Conservation (phyloP, 92 coral and sea anemone genomes). For the Siderastrea siderea region DNA sequence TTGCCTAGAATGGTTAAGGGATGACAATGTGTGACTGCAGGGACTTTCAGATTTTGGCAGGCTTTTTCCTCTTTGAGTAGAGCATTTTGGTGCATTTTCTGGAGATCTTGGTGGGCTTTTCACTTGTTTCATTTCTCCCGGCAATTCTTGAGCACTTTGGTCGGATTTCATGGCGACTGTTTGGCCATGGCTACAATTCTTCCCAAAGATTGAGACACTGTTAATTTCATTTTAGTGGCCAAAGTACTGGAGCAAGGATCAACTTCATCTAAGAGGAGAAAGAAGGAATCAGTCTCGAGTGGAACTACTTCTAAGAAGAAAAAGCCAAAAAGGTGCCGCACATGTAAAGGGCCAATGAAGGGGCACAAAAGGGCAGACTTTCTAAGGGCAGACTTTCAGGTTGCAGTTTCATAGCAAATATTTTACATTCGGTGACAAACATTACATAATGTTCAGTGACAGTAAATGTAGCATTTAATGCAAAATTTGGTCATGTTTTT, state of each 20-base stretch:
- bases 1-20: background rate
- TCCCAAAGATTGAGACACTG: too few species aligned
- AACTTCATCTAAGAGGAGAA: too few species aligned
- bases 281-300: background rate
- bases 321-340: background rate
- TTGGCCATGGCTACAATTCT: too few species aligned
- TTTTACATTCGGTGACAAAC: background rate
- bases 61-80: background rate
- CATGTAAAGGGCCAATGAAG: constrained; percentile 4
- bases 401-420: background rate
- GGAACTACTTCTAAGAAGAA: background rate
- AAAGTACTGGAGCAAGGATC: too few species aligned
- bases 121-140: too few species aligned
- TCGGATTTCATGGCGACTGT: too few species aligned
- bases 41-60: background rate
- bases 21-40: background rate
- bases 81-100: too few species aligned
- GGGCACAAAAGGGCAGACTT: constrained; percentile 10
- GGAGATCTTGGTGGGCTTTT: background rate
- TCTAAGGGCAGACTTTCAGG: background rate
- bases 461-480: too few species aligned
- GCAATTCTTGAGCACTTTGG: too few species aligned
- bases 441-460: background rate
- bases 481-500: background rate
- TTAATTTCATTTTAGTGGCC: too few species aligned